Base-by-base conservation (phyloP, 2,888 invertebrate species). In the Lycaena phlaeas region DNA sequence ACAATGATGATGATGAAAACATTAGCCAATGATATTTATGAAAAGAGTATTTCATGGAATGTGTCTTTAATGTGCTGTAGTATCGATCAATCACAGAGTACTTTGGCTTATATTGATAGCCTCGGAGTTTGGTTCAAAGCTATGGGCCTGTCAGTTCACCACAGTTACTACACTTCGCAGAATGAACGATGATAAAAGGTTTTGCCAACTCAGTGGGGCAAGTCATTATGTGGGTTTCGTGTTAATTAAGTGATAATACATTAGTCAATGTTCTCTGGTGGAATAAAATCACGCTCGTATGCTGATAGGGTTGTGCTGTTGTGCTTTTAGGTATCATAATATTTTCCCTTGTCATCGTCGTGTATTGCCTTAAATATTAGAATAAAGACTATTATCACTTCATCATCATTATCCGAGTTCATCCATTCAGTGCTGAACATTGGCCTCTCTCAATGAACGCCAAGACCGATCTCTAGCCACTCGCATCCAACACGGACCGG, bases 31-130 rank as follows among this genome's bases (percentile, higher is more conserved):
- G n/a, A n/a, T n/a, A n/a, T n/a, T n/a, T n/a, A n/a, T n/a, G n/a
- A n/a, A n/a, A n/a, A n/a, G n/a, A n/a, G n/a, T n/a, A 18, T 18
- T 34, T 5, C 9, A 34, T 15, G 12, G 5, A 31, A 40, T 38
- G 39, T 34, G 38, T 31, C 38, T 45, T 38, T 29, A 42, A 44
- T 43, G 43, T 46, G 40, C 49, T 22, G 22, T 45, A 44, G 47
- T 59, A 59, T 65, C 67, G 57, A 74, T 73, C 72, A 72, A 73
- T 73, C 73, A 63, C 59, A 56, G 64, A 41, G 36, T 61, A 53
- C 54, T 41, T 43, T 34, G 39, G 27, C 29, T 36, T 37, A 48
- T 44, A 48, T 51, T 47, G 44, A 51, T 47, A 34, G 40, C 31
- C 27, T 40, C 31, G 12, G 30, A 40, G 40, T 34, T 40, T 25